Base-by-base conservation (phyloP, 2,797 vertebrate species). In the Tauraco hartlaubi region DNA sequence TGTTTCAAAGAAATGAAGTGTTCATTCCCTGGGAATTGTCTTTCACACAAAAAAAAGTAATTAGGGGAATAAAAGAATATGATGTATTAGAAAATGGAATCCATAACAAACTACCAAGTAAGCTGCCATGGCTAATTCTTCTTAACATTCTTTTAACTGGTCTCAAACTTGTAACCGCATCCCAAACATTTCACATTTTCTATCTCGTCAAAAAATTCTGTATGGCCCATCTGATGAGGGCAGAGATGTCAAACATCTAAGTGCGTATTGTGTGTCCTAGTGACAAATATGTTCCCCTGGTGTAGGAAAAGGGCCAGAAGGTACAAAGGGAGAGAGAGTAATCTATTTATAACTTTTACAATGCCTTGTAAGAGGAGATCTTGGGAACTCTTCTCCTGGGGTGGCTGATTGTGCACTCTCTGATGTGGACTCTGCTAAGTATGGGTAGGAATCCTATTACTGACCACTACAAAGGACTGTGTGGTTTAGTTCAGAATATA, bases 301-400 rank as follows among this genome's bases (percentile, higher is more conserved):
- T 86, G 92, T 92, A 93, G 88, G 94, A 76, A 86, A 77, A 49
- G 46, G 90, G 85, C 76, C 95, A 95, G 94, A 91, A 96, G 95
- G 91, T 91, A 96, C 89, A 96, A 96, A 97, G 93, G 76, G 90
- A 94, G 77, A 92, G 68, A 95, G 96, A 95, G 93, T 96, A 97
- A 96, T 97, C 97, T 96, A 90, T 97, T 97, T 97, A 90, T 97
- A 94, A 80, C 88, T 86, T 86, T 76, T 97, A 98, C 97, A 98
- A 98, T 97, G 96, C 92, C 89, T 44, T 94, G 98, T 98, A 98
- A 98, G 95, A 94, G 64, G 98, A 98, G 98, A 98, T 97, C 97
- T 98, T 98, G 98, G 98, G 98, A 98, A 98, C 97, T 95, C 95
- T 97, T 97, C 94, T 97, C 85, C 41, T 96, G 95, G 94, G 97